These are phyloP conservation scores for Paraplagusia blochii DNA, from an alignment of 2,113 vertebrate genomes.

Conservation along the genomic window DNA sequence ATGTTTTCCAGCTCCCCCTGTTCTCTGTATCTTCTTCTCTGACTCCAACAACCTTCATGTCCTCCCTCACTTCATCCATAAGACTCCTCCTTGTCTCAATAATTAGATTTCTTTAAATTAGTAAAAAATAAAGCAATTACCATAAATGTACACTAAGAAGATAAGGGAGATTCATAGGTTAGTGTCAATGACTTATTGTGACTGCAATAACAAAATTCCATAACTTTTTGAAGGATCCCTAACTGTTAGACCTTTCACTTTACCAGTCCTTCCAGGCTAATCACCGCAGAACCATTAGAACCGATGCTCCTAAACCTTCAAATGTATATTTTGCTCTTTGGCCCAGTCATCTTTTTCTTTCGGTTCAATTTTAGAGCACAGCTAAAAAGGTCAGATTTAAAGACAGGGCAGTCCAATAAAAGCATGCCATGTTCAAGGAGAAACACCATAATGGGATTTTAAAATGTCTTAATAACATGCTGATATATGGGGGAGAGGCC, in stretches of 20 bases:
- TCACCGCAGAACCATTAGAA: slow-evolving; percentile 8
- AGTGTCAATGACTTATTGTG: too few relatives aligned
- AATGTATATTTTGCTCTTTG: slow-evolving; percentile 43
- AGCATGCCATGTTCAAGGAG: slow-evolving; percentile 83
- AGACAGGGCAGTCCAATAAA: slow-evolving; percentile 81
- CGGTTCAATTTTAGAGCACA: slow-evolving; percentile 57
- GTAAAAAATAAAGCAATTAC: too few relatives aligned
- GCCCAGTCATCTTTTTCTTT: slow-evolving; percentile 48
- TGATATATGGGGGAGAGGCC: slow-evolving; percentile 80
- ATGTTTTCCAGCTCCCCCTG: too few relatives aligned
- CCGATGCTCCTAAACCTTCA: slow-evolving; percentile 50
- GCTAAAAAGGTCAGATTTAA: slow-evolving; percentile 81
- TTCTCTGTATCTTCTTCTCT: too few relatives aligned
- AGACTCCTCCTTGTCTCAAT: too few relatives aligned
- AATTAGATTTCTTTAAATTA: too few relatives aligned
- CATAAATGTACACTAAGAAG: too few relatives aligned
- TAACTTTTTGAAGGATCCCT: slow-evolving; percentile 32
- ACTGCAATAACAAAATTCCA: too few relatives aligned
- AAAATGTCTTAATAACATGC: slow-evolving; percentile 86
- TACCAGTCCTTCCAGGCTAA: slow-evolving; percentile 20
- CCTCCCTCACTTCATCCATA: too few relatives aligned
- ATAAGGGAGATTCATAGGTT: too few relatives aligned
- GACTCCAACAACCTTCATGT: too few relatives aligned
- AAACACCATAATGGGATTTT: slow-evolving; percentile 85
- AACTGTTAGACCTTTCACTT: slow-evolving; percentile 43